Conservation (phyloP, 2,113 vertebrate genomes). For the Crotalus horridus region DNA sequence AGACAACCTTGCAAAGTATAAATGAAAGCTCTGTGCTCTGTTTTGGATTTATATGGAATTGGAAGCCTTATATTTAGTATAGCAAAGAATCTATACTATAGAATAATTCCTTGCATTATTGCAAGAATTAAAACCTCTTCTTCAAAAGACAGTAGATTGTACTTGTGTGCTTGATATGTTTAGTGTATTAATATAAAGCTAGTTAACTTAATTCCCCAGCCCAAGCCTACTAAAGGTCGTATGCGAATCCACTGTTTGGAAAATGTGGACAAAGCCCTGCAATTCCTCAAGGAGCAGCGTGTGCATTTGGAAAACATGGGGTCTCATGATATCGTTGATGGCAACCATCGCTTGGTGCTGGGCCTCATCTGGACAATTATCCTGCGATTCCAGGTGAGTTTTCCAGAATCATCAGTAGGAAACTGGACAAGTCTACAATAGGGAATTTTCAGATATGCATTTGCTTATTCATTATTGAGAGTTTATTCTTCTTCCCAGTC, state of each 20-base stretch:
- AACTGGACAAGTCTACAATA: background rate
- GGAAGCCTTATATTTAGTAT: background rate
- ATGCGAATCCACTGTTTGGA: constrained; percentile 99
- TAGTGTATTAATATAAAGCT: background rate
- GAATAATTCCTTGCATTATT: background rate
- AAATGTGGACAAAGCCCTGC: constrained; percentile 96
- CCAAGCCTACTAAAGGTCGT: constrained; percentile 93
- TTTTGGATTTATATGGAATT: background rate
- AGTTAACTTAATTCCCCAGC: constrained; percentile 64
- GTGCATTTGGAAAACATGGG: constrained; percentile 99
- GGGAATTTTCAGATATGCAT: background rate
- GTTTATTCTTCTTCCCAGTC: too few species aligned
- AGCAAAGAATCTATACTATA: background rate
- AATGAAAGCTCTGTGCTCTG: background rate
- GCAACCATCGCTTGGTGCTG: constrained; percentile 93
- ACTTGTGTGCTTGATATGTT: background rate
- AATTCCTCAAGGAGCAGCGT: constrained; percentile 95
- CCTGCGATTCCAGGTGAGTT: constrained; percentile 91
- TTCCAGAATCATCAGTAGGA: background rate
- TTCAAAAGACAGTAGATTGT: background rate
- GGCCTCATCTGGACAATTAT: constrained; percentile 99
- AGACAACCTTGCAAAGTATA: background rate
- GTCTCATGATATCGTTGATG: constrained; percentile 94
- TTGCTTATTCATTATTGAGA: too few species aligned
- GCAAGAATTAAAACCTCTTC: background rate